Percentiles rank a stretch among this genome's conserved stretches.
Evolutionary conservation across 2,797 vertebrate genomes (phyloP).

Genomic region (Microctenopoma steveboyesi): DNA sequence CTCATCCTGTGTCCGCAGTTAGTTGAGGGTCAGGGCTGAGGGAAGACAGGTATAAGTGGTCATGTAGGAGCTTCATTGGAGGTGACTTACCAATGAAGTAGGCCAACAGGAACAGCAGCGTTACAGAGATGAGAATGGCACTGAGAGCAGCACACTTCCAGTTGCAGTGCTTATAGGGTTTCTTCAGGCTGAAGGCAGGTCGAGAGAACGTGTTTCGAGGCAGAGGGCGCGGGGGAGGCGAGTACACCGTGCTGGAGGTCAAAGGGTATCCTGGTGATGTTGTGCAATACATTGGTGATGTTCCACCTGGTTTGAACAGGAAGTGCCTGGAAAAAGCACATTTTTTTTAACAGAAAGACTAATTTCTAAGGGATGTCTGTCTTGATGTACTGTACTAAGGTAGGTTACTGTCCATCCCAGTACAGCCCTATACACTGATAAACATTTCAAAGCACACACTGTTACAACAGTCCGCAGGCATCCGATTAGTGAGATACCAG

Average conservation of each 20-base stretch:
- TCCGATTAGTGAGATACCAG: slow-evolving; percentile 45
- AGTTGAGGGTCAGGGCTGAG: slow-evolving; percentile 29
- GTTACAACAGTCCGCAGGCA: slow-evolving; percentile 62
- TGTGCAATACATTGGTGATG: slow-evolving; percentile 97
- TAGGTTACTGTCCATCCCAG: slow-evolving; percentile 31
- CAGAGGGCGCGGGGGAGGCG: slow-evolving; percentile 95
- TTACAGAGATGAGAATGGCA: slow-evolving; percentile 94
- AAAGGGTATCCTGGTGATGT: slow-evolving; percentile 96
- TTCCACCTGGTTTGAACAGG: slow-evolving; percentile 98
- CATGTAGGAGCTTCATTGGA: slow-evolving; percentile 12
- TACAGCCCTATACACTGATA: slow-evolving; percentile 49
- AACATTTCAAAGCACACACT: slow-evolving; percentile 54
- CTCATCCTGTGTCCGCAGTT: slow-evolving; percentile 36
- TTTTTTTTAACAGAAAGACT: slow-evolving; percentile 1
- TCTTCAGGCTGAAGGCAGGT: slow-evolving; percentile 98
- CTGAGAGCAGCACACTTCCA: slow-evolving; percentile 98
- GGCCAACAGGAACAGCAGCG: slow-evolving; percentile 93
- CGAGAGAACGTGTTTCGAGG: slow-evolving; percentile 96
- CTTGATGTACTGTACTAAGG: background rate
- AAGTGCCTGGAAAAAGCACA: slow-evolving; percentile 89
- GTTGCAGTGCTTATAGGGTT: slow-evolving; percentile 98
- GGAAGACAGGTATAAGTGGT: slow-evolving; percentile 11
- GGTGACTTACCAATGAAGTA: slow-evolving; percentile 95
- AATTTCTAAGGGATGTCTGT: background rate
- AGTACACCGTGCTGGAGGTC: slow-evolving; percentile 99